phyloP scores from a whole-genome alignment of 2,797 vertebrate genomes.

The Rhadinocentrus ornatus region DNA sequence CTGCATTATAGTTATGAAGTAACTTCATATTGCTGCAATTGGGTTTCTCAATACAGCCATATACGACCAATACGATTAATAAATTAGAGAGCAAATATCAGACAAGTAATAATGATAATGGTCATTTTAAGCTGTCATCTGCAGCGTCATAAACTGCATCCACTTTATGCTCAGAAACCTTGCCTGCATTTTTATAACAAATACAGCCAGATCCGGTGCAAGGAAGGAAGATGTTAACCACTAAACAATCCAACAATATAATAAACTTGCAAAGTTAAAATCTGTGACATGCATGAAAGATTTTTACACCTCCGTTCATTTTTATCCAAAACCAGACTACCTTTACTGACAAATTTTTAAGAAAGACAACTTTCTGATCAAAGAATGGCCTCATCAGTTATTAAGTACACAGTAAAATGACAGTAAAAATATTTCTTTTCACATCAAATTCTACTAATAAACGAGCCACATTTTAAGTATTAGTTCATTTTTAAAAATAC shows the following conservation, averaged over 20 bases:
- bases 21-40: not conserved
- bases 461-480: not conserved
- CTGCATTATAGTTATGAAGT: not conserved
- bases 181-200: too few relatives aligned
- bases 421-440: not conserved
- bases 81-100: not conserved
- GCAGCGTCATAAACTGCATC: too few relatives aligned
- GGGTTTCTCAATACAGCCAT: not conserved
- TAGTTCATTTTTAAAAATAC: not conserved
- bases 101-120: not conserved
- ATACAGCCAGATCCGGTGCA: too few relatives aligned
- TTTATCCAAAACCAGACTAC: not conserved
- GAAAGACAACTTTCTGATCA: not conserved
- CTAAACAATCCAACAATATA: not conserved
- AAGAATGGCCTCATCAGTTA: not conserved
- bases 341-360: not conserved
- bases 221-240: not conserved
- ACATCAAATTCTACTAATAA: not conserved
- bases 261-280: not conserved
- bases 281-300: not conserved
- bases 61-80: not conserved
- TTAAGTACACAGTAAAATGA: slow-evolving; percentile 6
- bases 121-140: not conserved
- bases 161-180: too few relatives aligned
- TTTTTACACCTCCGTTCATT: not conserved